A percentile compares a stretch with the other conserved stretches of the same genome.
Conservation (phyloP, 1,140 invertebrate genomes). For the Leptinotarsa lineolata region DNA sequence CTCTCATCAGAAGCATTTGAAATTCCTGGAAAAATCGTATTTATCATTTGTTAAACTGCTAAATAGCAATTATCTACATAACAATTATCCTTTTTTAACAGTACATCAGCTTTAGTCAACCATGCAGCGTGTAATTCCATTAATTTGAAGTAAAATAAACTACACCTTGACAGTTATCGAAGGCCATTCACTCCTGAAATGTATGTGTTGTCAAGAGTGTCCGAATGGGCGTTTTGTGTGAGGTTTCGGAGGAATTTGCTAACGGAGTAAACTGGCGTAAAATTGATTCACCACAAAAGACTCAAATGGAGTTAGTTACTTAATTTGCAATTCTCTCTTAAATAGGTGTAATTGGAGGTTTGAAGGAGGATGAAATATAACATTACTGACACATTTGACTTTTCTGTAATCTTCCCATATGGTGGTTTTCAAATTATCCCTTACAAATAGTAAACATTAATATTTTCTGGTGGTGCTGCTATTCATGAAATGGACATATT, state of each 20-base stretch:
- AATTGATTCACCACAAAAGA: too few species aligned
- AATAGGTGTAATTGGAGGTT: too few species aligned
- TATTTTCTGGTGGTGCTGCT: too few species aligned
- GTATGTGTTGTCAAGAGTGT: not conserved
- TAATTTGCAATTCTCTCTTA: too few species aligned
- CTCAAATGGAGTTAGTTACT: too few species aligned
- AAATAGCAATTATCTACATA: not conserved
- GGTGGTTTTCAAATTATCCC: too few species aligned
- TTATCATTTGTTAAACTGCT: conserved; percentile 8
- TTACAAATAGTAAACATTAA: too few species aligned
- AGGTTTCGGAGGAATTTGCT: not conserved
- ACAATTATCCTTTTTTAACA: not conserved
- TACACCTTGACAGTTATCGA: not conserved
- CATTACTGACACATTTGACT: too few species aligned
- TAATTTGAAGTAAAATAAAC: not conserved
- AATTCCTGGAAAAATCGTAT: not conserved
- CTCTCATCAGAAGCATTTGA: not conserved
- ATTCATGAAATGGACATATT: too few species aligned
- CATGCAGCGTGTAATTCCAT: conserved; percentile 2
- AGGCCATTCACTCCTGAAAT: not conserved
- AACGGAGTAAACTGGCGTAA: too few species aligned
- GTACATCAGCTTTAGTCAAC: not conserved
- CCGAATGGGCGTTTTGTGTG: not conserved
- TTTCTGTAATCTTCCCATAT: too few species aligned
- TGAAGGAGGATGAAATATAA: too few species aligned